Conservation (phyloP, 2,797 vertebrate genomes). For the Rhabdophis nuchalis region DNA sequence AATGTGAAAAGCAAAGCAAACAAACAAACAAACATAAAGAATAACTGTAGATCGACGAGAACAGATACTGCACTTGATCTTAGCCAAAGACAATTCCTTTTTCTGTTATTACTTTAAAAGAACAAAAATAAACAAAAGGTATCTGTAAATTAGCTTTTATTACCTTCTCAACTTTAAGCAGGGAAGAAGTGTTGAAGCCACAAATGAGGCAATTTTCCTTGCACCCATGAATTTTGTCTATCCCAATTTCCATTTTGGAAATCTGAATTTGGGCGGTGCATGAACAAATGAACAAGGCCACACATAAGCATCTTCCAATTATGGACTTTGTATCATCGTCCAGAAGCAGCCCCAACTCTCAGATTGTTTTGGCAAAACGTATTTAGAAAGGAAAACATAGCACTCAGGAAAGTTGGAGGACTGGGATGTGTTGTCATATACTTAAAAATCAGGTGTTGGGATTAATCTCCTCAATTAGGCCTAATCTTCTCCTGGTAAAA, state of each 20-base stretch:
- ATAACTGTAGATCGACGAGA: background rate
- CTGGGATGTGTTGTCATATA: background rate
- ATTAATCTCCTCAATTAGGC: background rate
- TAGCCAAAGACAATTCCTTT: background rate
- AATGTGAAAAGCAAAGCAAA: background rate
- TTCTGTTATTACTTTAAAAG: background rate
- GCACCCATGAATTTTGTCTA: background rate
- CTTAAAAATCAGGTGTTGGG: background rate
- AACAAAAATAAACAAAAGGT: slow-evolving; percentile 53
- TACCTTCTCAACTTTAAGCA: slow-evolving; percentile 54
- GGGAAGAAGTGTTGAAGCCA: background rate
- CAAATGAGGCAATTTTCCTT: background rate
- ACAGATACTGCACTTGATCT: background rate
- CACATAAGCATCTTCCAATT: background rate
- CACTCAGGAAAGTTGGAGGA: background rate
- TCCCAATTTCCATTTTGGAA: slow-evolving; percentile 2
- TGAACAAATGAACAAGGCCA: background rate
- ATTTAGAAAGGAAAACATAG: background rate
- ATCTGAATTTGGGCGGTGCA: background rate
- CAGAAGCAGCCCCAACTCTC: background rate
- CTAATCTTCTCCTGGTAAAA: background rate
- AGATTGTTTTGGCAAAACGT: background rate
- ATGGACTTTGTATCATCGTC: background rate
- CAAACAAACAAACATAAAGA: background rate
- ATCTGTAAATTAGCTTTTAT: slow-evolving; percentile 57